Percentiles rank a stretch among this genome's conserved stretches.
Evolutionary conservation across 2,797 vertebrate genomes (phyloP).

Genomic region (Vipera ursinii): DNA sequence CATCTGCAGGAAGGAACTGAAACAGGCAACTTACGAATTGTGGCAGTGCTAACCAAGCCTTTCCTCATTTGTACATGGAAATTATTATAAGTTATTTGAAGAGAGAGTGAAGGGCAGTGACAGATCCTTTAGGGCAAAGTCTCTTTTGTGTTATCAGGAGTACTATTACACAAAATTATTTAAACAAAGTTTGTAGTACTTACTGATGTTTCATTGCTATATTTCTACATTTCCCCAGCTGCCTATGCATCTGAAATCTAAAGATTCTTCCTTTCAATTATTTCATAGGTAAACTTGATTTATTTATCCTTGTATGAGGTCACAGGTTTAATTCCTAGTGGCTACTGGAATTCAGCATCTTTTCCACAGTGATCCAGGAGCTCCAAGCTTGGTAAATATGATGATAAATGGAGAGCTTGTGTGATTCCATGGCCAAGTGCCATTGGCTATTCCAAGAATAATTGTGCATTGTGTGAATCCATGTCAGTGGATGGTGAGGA

Average conservation of each 20-base stretch:
- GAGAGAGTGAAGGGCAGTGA: neutral
- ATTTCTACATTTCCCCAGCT: neutral
- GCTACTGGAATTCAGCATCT: too few species aligned
- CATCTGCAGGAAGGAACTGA: neutral
- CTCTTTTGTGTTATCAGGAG: neutral
- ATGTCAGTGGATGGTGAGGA: neutral
- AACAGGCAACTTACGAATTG: neutral
- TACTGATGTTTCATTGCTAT: neutral
- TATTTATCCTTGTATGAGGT: too few species aligned
- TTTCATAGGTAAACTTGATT: too few species aligned
- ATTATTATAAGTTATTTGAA: neutral
- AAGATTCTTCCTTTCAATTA: too few species aligned
- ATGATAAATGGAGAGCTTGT: too few species aligned
- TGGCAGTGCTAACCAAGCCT: neutral
- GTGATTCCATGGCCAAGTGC: too few species aligned
- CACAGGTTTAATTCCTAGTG: too few species aligned
- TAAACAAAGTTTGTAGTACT: neutral
- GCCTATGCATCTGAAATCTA: too few species aligned
- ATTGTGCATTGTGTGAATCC: neutral
- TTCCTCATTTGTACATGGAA: neutral
- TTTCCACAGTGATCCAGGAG: too few species aligned
- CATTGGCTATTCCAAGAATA: neutral
- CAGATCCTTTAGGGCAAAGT: neutral
- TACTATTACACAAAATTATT: neutral
- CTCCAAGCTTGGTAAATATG: too few species aligned